Percentiles rank a stretch among this genome's conserved stretches.
Evolutionary conservation across 2,888 invertebrate species (phyloP).

Genomic region (Notodonta dromedarius): DNA sequence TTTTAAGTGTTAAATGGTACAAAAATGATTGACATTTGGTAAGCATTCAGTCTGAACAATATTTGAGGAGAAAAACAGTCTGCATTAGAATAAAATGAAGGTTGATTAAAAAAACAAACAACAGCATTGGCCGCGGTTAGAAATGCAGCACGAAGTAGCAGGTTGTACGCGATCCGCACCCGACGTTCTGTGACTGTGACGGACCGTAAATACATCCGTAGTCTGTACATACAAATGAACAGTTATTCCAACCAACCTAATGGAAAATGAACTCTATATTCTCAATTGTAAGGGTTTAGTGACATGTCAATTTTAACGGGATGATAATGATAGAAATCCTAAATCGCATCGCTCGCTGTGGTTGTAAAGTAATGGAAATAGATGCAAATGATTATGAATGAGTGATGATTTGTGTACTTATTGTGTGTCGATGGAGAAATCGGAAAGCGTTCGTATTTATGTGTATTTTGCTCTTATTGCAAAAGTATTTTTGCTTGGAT

Average conservation of each 20-base stretch:
- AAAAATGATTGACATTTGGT: neutral
- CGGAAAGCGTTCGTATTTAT: neutral
- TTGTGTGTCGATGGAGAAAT: conserved; percentile 27
- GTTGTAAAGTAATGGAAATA: conserved; percentile 62
- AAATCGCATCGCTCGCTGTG: conserved; percentile 67
- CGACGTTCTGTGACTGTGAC: conserved; percentile 70
- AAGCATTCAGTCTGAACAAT: neutral
- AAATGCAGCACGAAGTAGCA: conserved; percentile 55
- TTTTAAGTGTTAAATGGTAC: conserved; percentile 3
- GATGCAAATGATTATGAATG: conserved; percentile 57
- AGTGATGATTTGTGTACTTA: conserved; percentile 34
- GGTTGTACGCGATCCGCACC: conserved; percentile 51
- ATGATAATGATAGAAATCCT: conserved; percentile 62
- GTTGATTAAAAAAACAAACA: conserved; percentile 71
- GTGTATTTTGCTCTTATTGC: conserved; percentile 1
- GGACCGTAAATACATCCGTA: conserved; percentile 65
- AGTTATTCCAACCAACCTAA: conserved; percentile 48
- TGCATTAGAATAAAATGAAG: conserved; percentile 32
- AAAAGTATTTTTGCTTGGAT: neutral
- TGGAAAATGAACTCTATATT: conserved; percentile 47
- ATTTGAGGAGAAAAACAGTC: conserved; percentile 7
- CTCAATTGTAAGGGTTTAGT: conserved; percentile 30
- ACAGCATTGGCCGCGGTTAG: conserved; percentile 54
- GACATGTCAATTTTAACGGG: conserved; percentile 43
- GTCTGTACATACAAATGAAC: conserved; percentile 53